Conservation (phyloP, 2,113 vertebrate genomes). For the Hypomesus transpacificus region DNA sequence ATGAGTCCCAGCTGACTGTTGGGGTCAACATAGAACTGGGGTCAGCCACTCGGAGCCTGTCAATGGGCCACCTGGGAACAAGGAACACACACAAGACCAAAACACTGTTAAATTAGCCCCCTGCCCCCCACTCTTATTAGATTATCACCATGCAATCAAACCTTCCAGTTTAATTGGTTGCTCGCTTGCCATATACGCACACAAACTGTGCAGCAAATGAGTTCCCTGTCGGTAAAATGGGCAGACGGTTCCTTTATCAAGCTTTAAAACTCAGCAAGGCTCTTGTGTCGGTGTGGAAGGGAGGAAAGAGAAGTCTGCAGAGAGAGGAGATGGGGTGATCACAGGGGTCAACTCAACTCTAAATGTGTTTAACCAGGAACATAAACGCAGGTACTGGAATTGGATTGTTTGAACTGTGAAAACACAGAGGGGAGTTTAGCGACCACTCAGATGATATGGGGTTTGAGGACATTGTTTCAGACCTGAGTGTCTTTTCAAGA, state of each 20-base stretch:
- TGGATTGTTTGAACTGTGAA: too few relatives aligned
- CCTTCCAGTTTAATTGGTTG: slow-evolving; percentile 13
- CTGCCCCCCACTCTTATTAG: slow-evolving; percentile 10
- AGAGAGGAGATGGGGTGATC: slow-evolving; percentile 8
- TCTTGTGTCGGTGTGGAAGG: slow-evolving; percentile 30
- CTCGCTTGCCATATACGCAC: slow-evolving; percentile 20
- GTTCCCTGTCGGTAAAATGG: slow-evolving; percentile 16
- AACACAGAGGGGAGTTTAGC: too few relatives aligned
- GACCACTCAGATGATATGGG: too few relatives aligned
- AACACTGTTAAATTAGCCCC: slow-evolving; percentile 16
- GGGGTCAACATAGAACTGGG: not conserved
- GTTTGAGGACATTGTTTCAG: too few relatives aligned
- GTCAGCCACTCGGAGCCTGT: not conserved
- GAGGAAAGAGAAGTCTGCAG: not conserved
- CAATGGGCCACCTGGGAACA: slow-evolving; percentile 20
- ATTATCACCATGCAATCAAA: slow-evolving; percentile 32
- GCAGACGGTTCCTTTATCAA: slow-evolving; percentile 37
- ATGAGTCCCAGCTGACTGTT: not conserved
- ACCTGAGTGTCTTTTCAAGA: too few relatives aligned
- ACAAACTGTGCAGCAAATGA: slow-evolving; percentile 33
- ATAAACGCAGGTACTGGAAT: not conserved
- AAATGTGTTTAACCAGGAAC: not conserved
- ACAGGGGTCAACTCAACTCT: slow-evolving; percentile 12
- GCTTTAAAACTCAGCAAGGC: slow-evolving; percentile 52
- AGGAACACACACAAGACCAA: not conserved